Percentiles rank a stretch among this genome's conserved stretches.
Conservation (phyloP, 2,113 vertebrate genomes). For the Platysteira castanea region DNA sequence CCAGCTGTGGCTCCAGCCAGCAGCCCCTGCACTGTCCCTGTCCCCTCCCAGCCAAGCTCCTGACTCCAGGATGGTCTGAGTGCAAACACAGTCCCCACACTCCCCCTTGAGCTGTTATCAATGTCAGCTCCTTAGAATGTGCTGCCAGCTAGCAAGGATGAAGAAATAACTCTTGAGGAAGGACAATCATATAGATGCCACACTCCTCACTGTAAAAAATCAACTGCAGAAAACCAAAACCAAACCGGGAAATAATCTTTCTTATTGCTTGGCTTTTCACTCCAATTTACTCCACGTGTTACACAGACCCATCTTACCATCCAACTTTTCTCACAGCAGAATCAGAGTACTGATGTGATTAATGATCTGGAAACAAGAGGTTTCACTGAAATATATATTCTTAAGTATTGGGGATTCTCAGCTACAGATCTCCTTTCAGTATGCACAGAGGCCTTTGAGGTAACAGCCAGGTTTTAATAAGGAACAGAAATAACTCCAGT, state of each 20-base stretch:
- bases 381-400: not conserved
- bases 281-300: rapidly evolving
- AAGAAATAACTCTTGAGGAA: not conserved
- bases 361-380: not conserved
- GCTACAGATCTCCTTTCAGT: not conserved
- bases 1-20: not conserved
- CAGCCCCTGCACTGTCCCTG: not conserved
- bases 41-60: not conserved
- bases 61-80: not conserved
- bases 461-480: not conserved
- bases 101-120: not conserved
- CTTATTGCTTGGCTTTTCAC: not conserved
- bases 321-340: not conserved
- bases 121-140: not conserved
- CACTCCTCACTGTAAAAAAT: not conserved
- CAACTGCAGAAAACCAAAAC: not conserved
- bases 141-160: not conserved
- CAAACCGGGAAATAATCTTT: not conserved
- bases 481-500: not conserved
- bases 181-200: not conserved
- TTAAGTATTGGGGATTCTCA: not conserved
- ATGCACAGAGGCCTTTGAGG: not conserved
- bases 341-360: not conserved
- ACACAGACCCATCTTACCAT: rapidly evolving
- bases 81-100: not conserved